phyloP scores from a whole-genome alignment of 2,888 invertebrate genomes.

The Boloria selene region DNA sequence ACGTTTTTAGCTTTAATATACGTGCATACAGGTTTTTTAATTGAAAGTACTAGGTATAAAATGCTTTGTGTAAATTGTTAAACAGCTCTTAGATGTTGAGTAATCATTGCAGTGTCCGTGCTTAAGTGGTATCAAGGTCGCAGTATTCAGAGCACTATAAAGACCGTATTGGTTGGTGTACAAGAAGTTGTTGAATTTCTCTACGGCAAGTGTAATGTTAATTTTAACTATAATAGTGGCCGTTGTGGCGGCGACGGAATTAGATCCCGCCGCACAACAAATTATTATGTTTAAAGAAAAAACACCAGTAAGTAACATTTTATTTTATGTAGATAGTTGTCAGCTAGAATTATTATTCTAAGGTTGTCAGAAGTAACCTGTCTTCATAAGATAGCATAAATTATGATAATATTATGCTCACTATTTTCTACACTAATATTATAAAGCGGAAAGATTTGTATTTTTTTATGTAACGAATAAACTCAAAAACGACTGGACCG shows the following conservation, averaged over 20 bases:
- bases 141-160: constrained; percentile 42
- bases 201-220: constrained; percentile 32
- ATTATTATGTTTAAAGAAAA: constrained; percentile 22
- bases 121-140: constrained; percentile 43
- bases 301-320: too few relatives aligned
- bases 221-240: constrained; percentile 37
- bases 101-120: constrained; percentile 38
- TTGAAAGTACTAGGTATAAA: background rate
- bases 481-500: too few relatives aligned
- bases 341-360: too few relatives aligned
- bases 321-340: too few relatives aligned
- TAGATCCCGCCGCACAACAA: constrained; percentile 55
- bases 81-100: constrained; percentile 34
- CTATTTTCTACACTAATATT: too few relatives aligned
- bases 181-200: constrained; percentile 33
- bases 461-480: too few relatives aligned
- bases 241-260: constrained; percentile 40
- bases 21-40: too few relatives aligned
- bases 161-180: constrained; percentile 30
- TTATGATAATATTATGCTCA: too few relatives aligned
- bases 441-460: too few relatives aligned
- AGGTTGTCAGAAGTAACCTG: too few relatives aligned
- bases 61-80: constrained; percentile 10
- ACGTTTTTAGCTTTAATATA: too few relatives aligned
- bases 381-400: too few relatives aligned